Conservation (phyloP, 2,113 vertebrate genomes). For the Dryoscopus gambensis region DNA sequence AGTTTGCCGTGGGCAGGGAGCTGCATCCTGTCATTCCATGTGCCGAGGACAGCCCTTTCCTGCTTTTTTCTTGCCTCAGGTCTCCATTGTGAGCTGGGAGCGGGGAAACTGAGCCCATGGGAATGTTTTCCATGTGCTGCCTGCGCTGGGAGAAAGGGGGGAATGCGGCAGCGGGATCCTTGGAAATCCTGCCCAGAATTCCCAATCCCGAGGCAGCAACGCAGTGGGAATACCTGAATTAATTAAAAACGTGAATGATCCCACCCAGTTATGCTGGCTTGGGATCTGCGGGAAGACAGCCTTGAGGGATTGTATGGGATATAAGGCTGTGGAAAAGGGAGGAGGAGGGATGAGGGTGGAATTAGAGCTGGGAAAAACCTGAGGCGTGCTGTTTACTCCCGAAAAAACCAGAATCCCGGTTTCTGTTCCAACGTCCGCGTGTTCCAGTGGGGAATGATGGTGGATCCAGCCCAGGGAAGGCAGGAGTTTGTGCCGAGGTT, state of each 20-base stretch:
- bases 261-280: rapidly evolving
- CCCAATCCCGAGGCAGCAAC: background rate
- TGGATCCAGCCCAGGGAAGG: background rate
- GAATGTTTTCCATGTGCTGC: background rate
- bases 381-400: background rate
- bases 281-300: background rate
- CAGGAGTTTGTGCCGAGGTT: background rate
- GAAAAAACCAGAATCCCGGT: rapidly evolving
- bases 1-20: background rate
- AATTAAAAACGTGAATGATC: background rate
- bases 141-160: background rate
- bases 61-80: constrained; percentile 42
- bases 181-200: background rate
- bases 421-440: background rate
- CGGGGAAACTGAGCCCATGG: constrained; percentile 40
- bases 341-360: background rate
- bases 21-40: constrained; percentile 39
- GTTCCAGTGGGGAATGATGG: background rate
- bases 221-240: background rate
- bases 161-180: background rate
- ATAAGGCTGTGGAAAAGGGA: background rate
- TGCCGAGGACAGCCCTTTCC: constrained; percentile 63
- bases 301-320: background rate
- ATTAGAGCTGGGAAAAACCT: background rate
- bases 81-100: constrained; percentile 55